These are phyloP conservation scores for Lepisosteus osseus DNA, from an alignment of 2,113 vertebrate species.

Conservation along the genomic window DNA sequence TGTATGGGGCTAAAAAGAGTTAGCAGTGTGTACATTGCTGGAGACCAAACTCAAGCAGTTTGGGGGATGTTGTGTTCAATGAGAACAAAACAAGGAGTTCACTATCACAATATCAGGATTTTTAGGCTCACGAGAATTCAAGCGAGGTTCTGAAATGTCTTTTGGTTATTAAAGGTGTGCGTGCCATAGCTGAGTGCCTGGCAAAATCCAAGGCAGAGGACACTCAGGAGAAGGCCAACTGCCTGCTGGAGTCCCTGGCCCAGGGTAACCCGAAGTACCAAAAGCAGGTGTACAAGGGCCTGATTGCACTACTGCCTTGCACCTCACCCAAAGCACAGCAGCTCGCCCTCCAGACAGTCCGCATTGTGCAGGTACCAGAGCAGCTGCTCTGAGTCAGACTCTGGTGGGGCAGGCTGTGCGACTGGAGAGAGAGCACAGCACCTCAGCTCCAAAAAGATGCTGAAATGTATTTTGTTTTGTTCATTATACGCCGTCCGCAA, in stretches of 20 bases:
- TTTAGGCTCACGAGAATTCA: background rate
- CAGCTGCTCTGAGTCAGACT: background rate
- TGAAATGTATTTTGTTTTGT: background rate
- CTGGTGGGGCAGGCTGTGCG: background rate
- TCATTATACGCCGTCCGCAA: too few species aligned
- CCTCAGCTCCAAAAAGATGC: too few species aligned
- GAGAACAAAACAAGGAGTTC: too few species aligned
- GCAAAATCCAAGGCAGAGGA: conserved; percentile 60
- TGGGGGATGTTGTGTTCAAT: too few species aligned
- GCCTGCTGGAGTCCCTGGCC: conserved; percentile 67
- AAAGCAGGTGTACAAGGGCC: conserved; percentile 71
- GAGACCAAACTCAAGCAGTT: too few species aligned
- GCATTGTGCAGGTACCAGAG: conserved; percentile 62
- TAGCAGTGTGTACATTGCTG: too few species aligned
- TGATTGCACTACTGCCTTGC: conserved; percentile 63
- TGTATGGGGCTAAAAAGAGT: too few species aligned
- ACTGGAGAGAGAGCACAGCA: too few species aligned
- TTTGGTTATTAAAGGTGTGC: conserved; percentile 58
- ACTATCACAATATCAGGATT: too few species aligned
- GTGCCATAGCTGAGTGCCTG: conserved; percentile 63
- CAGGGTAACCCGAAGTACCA: conserved; percentile 73
- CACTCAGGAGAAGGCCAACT: conserved; percentile 56
- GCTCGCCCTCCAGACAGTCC: conserved; percentile 64
- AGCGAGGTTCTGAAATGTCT: background rate
- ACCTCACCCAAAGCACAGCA: conserved; percentile 63